Conservation (phyloP, 2,797 vertebrate genomes). For the Neostethus bicornis region DNA sequence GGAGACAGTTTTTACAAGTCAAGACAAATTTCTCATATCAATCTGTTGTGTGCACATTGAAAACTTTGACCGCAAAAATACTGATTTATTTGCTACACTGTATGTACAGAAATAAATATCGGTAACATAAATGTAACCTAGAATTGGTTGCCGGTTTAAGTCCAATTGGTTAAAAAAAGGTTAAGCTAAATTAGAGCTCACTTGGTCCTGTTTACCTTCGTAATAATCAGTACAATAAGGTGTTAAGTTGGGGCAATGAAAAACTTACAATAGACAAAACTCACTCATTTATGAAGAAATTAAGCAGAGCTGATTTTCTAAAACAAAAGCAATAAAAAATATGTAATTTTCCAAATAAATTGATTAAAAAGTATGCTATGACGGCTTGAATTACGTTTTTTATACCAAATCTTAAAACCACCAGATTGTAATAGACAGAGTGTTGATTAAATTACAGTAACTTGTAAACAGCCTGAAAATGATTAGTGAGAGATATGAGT, state of each 20-base stretch:
- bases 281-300: constrained; percentile 12
- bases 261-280: constrained; percentile 8
- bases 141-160: too few relatives aligned
- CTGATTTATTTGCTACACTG: background rate
- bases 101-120: background rate
- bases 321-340: constrained; percentile 10
- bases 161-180: too few relatives aligned
- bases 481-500: constrained; percentile 55
- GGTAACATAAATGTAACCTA: too few relatives aligned
- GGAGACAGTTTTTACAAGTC: constrained; percentile 4
- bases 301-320: background rate
- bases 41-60: background rate
- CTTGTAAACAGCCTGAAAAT: constrained; percentile 49
- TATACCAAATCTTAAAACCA: constrained; percentile 14
- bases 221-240: background rate
- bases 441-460: constrained; percentile 56
- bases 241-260: background rate
- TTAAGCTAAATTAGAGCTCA: too few relatives aligned
- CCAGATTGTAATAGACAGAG: constrained; percentile 31
- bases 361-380: constrained; percentile 4
- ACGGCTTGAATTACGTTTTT: background rate
- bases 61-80: background rate
- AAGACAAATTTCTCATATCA: background rate
- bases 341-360: constrained; percentile 11
- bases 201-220: background rate